Conservation (phyloP, 2,797 vertebrate genomes). For the Gephyroberyx darwinii region DNA sequence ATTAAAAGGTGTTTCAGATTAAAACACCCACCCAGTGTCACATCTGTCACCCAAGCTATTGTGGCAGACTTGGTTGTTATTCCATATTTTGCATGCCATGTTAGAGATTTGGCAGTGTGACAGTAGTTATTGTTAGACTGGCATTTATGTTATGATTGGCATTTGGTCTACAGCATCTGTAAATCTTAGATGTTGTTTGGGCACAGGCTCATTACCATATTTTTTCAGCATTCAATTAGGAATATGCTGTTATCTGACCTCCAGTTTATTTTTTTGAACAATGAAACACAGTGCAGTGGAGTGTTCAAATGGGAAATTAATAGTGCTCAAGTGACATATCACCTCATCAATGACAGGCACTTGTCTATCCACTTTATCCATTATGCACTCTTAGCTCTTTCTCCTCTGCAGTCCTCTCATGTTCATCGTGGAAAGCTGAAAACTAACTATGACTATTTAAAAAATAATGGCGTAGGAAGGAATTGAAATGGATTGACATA, state of each 20-base stretch:
- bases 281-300: slow-evolving; percentile 13
- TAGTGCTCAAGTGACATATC: slow-evolving; percentile 50
- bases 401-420: slow-evolving; percentile 19
- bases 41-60: slow-evolving; percentile 17
- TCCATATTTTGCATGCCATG: slow-evolving; percentile 36
- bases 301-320: slow-evolving; percentile 50
- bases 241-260: slow-evolving; percentile 56
- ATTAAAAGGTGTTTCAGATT: neutral
- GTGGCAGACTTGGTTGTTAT: neutral
- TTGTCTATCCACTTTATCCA: slow-evolving; percentile 9
- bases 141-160: slow-evolving; percentile 70
- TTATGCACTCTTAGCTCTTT: slow-evolving; percentile 31
- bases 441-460: neutral
- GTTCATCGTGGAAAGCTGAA: neutral
- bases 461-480: neutral
- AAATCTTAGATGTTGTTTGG: slow-evolving; percentile 42
- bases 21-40: slow-evolving; percentile 26
- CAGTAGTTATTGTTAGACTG: slow-evolving; percentile 50
- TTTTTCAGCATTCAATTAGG: slow-evolving; percentile 40
- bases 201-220: slow-evolving; percentile 52
- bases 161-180: slow-evolving; percentile 57
- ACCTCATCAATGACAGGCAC: slow-evolving; percentile 33
- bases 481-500: slow-evolving; percentile 13
- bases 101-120: slow-evolving; percentile 32
- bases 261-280: slow-evolving; percentile 39